Conservation (phyloP, 2,797 vertebrate species). For the Amazona ochrocephala region DNA sequence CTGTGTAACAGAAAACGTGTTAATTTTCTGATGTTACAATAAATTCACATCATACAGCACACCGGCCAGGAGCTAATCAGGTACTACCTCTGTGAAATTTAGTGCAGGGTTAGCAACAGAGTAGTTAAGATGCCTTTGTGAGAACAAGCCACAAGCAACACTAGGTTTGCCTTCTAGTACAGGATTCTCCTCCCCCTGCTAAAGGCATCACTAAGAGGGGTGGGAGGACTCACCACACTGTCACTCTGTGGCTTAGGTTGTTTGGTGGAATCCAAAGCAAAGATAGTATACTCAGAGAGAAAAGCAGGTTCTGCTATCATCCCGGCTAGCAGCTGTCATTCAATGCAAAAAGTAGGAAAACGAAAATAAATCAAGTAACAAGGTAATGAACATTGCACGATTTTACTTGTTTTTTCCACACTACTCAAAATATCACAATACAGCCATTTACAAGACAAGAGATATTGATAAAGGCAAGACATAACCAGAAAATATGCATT, state of each 20-base stretch:
- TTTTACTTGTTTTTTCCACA: background rate
- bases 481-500: background rate
- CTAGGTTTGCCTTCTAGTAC: constrained; percentile 68
- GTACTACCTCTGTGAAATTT: constrained; percentile 68
- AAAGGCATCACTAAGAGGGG: constrained; percentile 77
- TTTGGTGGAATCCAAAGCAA: constrained; percentile 99
- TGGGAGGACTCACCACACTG: constrained; percentile 94
- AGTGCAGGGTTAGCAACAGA: constrained; percentile 84
- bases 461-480: background rate
- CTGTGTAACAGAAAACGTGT: constrained; percentile 6
- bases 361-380: constrained; percentile 89
- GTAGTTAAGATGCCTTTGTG: constrained; percentile 81
- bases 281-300: constrained; percentile 99
- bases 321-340: constrained; percentile 94
- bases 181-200: constrained; percentile 78
- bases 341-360: constrained; percentile 85
- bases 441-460: background rate
- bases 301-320: constrained; percentile 99
- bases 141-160: constrained; percentile 81
- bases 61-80: constrained; percentile 55
- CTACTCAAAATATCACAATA: background rate
- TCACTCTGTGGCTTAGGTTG: constrained; percentile 91
- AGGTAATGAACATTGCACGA: constrained; percentile 57
- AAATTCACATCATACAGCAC: constrained; percentile 45
- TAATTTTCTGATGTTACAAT: constrained; percentile 61